Base-by-base conservation (phyloP, 1,140 invertebrate genomes). In the Pogonognathellus flavescens region DNA sequence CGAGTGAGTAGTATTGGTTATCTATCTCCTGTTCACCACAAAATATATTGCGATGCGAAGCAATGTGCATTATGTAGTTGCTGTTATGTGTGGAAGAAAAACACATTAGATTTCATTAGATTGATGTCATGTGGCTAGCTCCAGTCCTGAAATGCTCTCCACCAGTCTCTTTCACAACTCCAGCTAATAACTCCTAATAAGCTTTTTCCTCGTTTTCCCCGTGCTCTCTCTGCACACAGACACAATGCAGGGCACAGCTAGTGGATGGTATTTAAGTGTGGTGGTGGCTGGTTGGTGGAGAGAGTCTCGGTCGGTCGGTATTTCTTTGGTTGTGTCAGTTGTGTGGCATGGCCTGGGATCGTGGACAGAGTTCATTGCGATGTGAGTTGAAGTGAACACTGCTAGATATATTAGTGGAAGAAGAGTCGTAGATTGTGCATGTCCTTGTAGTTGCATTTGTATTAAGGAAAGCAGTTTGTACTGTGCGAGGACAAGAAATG, bases 161-260 rank as follows among this genome's bases (percentile, higher is more conserved):
- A 31, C 70, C 70, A 16, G 31, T 76, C 70, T 76, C 31, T 76
- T 76, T 76, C 70, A 50, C 31, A 31, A 76, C 41, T 76, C 16
- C 5, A 50, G 70, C 70, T 76, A 76, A 76, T 76, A 76, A 76
- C 70, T 76, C 41, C 70, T 76, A 76, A 76, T 76, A 76, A 76
- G 70, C 70, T 76, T 76, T 76, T 76, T 41, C 31, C 70, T 76
- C 70, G 41, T 76, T 76, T 13, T 50, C 70, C 41, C 70, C 53
- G 3, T 9, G 53, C 53, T n/a, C 53, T 57, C n/a, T 4, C n/a
- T 2, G 9, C 53, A 14, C 11, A 9, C 10, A n/a, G 2, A 14
- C 53, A 31, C 18, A 70, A 22, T 25, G 5, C 18, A 31, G 5
- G 14, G 14, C 16, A n/a, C 11, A 31, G 2, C 7, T 16, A 70